Percentiles rank a stretch among this genome's conserved stretches.
These are phyloP conservation scores for Sinopyrophorus schimmeli DNA, from an alignment of 2,888 invertebrate species.

Conservation along the genomic window DNA sequence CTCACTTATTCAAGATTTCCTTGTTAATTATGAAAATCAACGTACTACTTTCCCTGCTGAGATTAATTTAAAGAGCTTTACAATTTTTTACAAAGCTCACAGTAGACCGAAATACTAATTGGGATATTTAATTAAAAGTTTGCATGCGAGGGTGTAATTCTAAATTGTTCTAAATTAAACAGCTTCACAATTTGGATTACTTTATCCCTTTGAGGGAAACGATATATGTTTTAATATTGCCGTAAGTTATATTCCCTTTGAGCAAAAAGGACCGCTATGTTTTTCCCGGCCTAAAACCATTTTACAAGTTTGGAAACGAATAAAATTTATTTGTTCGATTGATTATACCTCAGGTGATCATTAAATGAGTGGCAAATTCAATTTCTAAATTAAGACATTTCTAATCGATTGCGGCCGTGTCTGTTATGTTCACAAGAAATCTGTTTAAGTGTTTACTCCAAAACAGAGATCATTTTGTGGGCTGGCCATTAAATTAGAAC, in stretches of 20 bases:
- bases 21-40: neutral
- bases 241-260: constrained; percentile 36
- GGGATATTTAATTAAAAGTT: constrained; percentile 16
- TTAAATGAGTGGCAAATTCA: no score
- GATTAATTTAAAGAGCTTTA: constrained; percentile 5
- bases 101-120: constrained; percentile 2
- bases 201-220: constrained; percentile 42
- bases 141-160: constrained; percentile 9
- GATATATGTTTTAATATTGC: constrained; percentile 42
- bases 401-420: no score
- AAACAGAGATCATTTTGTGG: no score
- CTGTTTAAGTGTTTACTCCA: no score
- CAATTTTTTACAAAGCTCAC: constrained; percentile 4
- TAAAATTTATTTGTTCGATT: no score
- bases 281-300: no score
- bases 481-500: no score
- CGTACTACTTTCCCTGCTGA: neutral
- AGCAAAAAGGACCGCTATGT: constrained; percentile 2
- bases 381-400: no score
- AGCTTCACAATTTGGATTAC: constrained; percentile 40
- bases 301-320: no score
- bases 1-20: constrained; percentile 1
- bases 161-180: constrained; percentile 13
- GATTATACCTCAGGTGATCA: no score
- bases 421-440: no score